A percentile compares a stretch with the other conserved stretches of the same genome.
Evolutionary conservation across 1,140 invertebrate species (phyloP).

Genomic region (Conopomorpha cramerella): DNA sequence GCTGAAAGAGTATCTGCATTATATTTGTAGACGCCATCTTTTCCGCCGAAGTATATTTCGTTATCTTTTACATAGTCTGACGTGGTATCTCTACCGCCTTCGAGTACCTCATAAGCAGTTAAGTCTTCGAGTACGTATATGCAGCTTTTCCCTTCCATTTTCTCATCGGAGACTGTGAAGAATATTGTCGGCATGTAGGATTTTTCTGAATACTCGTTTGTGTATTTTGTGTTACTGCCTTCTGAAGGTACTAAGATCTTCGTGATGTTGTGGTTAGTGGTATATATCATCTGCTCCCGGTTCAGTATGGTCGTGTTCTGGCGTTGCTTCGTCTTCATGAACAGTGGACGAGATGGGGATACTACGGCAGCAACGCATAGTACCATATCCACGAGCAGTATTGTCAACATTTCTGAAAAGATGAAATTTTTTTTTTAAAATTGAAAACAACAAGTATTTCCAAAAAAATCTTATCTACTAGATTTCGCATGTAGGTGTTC

Average conservation of each 20-base stretch:
- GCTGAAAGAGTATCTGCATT: constrained; percentile 24
- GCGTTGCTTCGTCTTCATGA: no score
- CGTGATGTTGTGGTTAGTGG: constrained; percentile 25
- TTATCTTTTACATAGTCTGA: constrained; percentile 26
- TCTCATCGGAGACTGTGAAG: constrained; percentile 27
- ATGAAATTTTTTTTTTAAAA: no score
- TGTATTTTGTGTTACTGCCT: constrained; percentile 15
- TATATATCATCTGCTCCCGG: constrained; percentile 32
- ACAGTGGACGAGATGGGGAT: no score
- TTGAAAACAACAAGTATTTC: no score
- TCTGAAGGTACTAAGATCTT: constrained; percentile 27
- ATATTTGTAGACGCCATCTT: constrained; percentile 34
- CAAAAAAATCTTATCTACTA: no score
- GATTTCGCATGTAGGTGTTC: no score
- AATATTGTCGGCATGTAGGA: constrained; percentile 32
- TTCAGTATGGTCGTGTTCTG: no score
- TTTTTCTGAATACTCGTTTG: constrained; percentile 16
- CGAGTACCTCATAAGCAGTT: constrained; percentile 34
- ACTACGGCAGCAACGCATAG: no score
- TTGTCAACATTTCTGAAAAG: no score
- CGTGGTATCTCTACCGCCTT: constrained; percentile 34
- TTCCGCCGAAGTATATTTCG: constrained; percentile 30
- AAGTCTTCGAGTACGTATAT: constrained; percentile 38
- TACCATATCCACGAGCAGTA: no score
- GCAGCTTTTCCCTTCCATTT: constrained; percentile 24